Evolutionary conservation across 2,113 vertebrate genomes (phyloP).

Genomic region (Noctilio leporinus): DNA sequence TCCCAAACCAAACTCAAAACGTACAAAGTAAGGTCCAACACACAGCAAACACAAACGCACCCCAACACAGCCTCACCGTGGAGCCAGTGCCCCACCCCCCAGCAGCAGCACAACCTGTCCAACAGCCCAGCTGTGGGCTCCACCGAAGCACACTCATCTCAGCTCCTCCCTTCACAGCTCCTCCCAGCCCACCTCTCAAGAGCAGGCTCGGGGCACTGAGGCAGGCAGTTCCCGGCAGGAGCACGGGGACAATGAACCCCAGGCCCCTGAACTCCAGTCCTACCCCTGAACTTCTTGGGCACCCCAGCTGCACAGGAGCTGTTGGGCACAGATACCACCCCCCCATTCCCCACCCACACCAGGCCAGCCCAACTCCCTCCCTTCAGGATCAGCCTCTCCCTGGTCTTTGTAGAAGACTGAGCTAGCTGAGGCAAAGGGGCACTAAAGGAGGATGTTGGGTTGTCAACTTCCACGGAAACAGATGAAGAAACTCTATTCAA

Average conservation of each 20-base stretch:
- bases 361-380: slow-evolving; percentile 54
- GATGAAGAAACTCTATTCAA: slow-evolving; percentile 90
- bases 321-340: slow-evolving; percentile 1
- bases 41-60: slow-evolving; percentile 4
- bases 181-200: slow-evolving; percentile 31
- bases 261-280: slow-evolving; percentile 32
- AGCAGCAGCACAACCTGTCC: slow-evolving; percentile 25
- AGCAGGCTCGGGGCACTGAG: slow-evolving; percentile 34
- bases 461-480: slow-evolving; percentile 89
- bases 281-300: background rate
- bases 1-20: slow-evolving; percentile 34
- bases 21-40: background rate
- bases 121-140: background rate
- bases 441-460: slow-evolving; percentile 84
- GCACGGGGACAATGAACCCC: slow-evolving; percentile 63
- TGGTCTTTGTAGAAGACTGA: slow-evolving; percentile 61
- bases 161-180: slow-evolving; percentile 16
- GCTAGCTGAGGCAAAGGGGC: slow-evolving; percentile 69
- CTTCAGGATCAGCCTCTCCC: slow-evolving; percentile 53
- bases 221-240: slow-evolving; percentile 64
- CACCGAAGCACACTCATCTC: background rate
- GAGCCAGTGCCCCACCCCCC: slow-evolving; percentile 1
- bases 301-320: slow-evolving; percentile 34
- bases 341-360: background rate
- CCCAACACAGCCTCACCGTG: background rate